phyloP scores from a whole-genome alignment of 1,140 invertebrate genomes.

The Formica exsecta region DNA sequence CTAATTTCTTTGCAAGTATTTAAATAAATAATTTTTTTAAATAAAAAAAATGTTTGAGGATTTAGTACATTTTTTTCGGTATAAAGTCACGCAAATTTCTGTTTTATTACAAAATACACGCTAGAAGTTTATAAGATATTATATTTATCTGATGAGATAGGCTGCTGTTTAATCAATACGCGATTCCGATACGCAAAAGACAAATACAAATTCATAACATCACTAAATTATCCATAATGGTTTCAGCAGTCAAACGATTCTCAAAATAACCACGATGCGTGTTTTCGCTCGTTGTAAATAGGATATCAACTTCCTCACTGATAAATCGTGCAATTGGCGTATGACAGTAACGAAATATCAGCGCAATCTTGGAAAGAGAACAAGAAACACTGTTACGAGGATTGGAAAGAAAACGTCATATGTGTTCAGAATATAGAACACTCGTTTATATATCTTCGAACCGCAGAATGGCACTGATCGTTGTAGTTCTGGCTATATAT shows the following conservation, averaged over 20 bases:
- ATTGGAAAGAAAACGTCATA: slow-evolving; percentile 30
- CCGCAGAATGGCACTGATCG: background rate
- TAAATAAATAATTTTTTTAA: no score
- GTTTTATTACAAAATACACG: no score
- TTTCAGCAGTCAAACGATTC: background rate
- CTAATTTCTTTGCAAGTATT: no score
- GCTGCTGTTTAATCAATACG: slow-evolving; percentile 25
- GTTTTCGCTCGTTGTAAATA: background rate
- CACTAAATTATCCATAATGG: slow-evolving; percentile 1
- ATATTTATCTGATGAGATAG: background rate
- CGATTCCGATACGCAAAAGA: background rate
- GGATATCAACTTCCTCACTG: slow-evolving; percentile 14
- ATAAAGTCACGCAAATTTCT: no score
- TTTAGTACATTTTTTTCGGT: no score
- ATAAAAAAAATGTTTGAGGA: no score
- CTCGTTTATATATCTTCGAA: background rate
- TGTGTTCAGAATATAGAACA: slow-evolving; percentile 14
- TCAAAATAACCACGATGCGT: slow-evolving; percentile 21
- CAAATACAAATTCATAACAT: slow-evolving; percentile 38
- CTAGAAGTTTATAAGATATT: no score
- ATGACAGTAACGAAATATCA: slow-evolving; percentile 45
- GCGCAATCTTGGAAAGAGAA: slow-evolving; percentile 22
- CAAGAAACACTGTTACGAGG: slow-evolving; percentile 36
- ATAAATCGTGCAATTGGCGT: slow-evolving; percentile 27
- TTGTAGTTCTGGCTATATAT: slow-evolving; percentile 19